Evolutionary conservation across 2,888 invertebrate species (phyloP), one percentile per base, ranked within the genome.

Genomic region (Eledona agricola): DNA sequence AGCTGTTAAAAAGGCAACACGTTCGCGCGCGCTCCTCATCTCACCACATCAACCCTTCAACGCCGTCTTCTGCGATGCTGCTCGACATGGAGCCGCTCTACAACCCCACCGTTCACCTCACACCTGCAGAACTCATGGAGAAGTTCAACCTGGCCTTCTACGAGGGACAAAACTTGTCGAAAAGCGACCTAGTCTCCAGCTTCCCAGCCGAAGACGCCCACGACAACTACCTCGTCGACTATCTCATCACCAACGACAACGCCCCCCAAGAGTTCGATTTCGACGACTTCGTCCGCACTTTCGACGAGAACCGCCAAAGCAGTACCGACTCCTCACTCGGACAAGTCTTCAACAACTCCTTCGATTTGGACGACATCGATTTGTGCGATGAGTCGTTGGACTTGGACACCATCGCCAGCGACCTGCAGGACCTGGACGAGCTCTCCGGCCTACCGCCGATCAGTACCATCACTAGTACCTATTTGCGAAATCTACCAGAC

Each of bases 141-240:
- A 75, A 75, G 60, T 77, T 77, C 64, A 76, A 76, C 52, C 60
- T 74, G 9, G 77, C 77, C 1, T 77, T 77, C 51, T 75, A 75
- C 65, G 74, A 76, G 51, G 75, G 75, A 5, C 76, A 76, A 57
- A 65, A 66, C 28, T 54, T 66, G 1, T 58, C 64, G 13, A 64
- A 65, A 57, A 61, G 63, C 3, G 71, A 72, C 46, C 61, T 69
- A 7, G 38, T 67, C 1, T 63, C 65, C 7, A 70, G 9, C 6
- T 31, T 55, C 22, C n/a, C n/a, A n/a, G n/a, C n/a, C n/a, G n/a
- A n/a, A n/a, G n/a, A n/a, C n/a, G n/a, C 50, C 20, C 54, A 40
- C 35, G 66, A 68, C 31, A 64, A 69, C 28, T 66, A 62, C 45
- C 57, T 69, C 9, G 66, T 69, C 32, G 68, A 70, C 29, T 68